Evolutionary conservation across 1,140 invertebrate species (phyloP).

Genomic region (Probaryconus sp.): DNA sequence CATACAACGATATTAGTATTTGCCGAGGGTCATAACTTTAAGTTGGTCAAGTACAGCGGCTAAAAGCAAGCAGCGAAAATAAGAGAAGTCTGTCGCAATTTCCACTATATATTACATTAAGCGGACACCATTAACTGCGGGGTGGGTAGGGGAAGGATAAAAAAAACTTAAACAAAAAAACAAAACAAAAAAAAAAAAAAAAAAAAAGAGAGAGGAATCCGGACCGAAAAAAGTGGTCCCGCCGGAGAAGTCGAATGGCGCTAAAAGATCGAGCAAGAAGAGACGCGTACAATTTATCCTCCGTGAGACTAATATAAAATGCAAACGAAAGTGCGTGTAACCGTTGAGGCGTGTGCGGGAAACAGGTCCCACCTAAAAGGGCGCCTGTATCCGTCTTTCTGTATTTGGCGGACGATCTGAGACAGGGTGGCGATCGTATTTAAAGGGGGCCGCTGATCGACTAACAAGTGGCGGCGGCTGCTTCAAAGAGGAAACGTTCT

Average conservation of each 20-base stretch:
- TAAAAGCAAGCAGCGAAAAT: conserved; percentile 13
- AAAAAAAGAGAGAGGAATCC: conserved; percentile 27
- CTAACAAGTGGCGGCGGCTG: conserved; percentile 77
- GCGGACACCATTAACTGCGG: conserved; percentile 38
- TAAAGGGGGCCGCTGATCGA: conserved; percentile 75
- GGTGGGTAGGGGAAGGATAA: neutral
- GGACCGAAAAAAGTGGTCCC: conserved; percentile 42
- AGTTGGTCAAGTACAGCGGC: conserved; percentile 48
- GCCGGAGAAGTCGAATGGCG: conserved; percentile 43
- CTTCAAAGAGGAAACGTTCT: conserved; percentile 72
- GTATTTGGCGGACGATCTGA: conserved; percentile 66
- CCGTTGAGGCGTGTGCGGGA: conserved; percentile 69
- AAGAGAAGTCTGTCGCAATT: conserved; percentile 36
- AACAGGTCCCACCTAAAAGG: conserved; percentile 71
- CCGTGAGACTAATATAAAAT: conserved; percentile 69
- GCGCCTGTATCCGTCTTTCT: conserved; percentile 68
- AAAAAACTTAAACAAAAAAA: neutral
- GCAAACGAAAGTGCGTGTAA: conserved; percentile 74
- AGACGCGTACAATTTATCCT: conserved; percentile 60
- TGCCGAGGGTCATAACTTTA: conserved; percentile 52
- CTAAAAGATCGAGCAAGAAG: conserved; percentile 43
- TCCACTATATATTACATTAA: conserved; percentile 39
- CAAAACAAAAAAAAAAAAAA: conserved; percentile 3
- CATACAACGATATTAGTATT: conserved; percentile 59
- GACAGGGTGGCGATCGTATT: conserved; percentile 75